Base-by-base conservation (phyloP, 2,113 vertebrate genomes). In the Dipodomys ordii region DNA sequence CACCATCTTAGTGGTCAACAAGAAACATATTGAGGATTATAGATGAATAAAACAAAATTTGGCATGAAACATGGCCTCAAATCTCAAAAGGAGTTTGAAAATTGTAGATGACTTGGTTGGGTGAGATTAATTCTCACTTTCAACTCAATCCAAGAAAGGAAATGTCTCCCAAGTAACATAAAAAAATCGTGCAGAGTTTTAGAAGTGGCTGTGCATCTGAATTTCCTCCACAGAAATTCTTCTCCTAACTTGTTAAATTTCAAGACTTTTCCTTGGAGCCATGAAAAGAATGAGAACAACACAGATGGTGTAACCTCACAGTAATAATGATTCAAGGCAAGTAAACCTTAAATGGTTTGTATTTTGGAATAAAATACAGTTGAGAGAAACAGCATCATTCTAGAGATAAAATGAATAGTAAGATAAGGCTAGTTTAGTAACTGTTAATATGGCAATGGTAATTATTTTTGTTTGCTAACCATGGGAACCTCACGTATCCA, bases 181-280 rank as follows among this genome's bases (percentile, higher is more conserved):
- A 93, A 84, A 57, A 57, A 57, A 57, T 57, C 30, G 87, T 95
- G 28, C 22, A 86, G 73, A 16, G n/a, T 78, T 96, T 93, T 83
- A 90, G 82, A 82, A 87, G 71, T 96, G 87, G 93, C 74, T 88
- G 49, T 39, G 11, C 92, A 96, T 97, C 96, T 97, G 97, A 97
- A 97, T 97, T 94, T 91, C 95, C 81, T 97, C 95, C 86, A 96
- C 91, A 97, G 92, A 98, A 95, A 97, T 95, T 92, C 96, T 97
- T 96, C 96, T 96, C 95, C 84, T 60, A 87, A 89, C 83, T 97
- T 96, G 94, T 95, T 97, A 96, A 96, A 97, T 97, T 98, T 97
- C 95, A 96, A 76, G 95, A 98, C 93, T 97, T 97, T 91, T 91
- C 94, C 95, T 95, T 96, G 88, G 78, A 94, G 64, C 95, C 96